Evolutionary conservation across 2,797 vertebrate genomes (phyloP).

Genomic region (Chelmon rostratus): DNA sequence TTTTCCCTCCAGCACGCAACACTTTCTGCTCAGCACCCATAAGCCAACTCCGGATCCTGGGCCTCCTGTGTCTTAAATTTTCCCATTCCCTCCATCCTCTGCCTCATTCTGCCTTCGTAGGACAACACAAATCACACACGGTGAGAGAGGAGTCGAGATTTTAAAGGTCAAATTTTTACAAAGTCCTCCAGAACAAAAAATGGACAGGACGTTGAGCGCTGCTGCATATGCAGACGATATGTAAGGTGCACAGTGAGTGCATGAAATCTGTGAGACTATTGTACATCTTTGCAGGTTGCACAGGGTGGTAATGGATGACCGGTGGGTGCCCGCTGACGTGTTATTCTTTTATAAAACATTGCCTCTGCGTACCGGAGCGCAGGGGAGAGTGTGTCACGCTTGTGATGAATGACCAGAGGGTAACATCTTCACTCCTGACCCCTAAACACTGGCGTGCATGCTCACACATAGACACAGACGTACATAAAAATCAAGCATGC

Average conservation of each 20-base stretch:
- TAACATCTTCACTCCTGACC: slow-evolving; percentile 90
- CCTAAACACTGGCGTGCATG: slow-evolving; percentile 65
- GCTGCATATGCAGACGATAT: slow-evolving; percentile 47
- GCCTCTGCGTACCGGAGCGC: slow-evolving; percentile 84
- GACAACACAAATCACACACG: slow-evolving; percentile 64
- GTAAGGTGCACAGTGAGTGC: slow-evolving; percentile 19
- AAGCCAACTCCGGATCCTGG: slow-evolving; percentile 47
- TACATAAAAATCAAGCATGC: slow-evolving; percentile 56
- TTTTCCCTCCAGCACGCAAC: slow-evolving; percentile 54
- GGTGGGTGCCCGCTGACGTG: slow-evolving; percentile 83
- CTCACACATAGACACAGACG: slow-evolving; percentile 52
- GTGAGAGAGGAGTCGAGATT: slow-evolving; percentile 71
- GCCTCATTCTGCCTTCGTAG: slow-evolving; percentile 72
- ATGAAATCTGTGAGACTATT: slow-evolving; percentile 55
- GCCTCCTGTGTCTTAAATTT: slow-evolving; percentile 24
- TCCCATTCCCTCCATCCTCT: slow-evolving; percentile 60
- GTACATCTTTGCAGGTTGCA: slow-evolving; percentile 68
- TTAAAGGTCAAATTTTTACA: background rate
- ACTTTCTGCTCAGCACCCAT: slow-evolving; percentile 54
- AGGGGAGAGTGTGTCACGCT: slow-evolving; percentile 84
- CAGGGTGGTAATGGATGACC: slow-evolving; percentile 86
- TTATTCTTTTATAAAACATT: slow-evolving; percentile 92
- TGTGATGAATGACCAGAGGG: slow-evolving; percentile 87
- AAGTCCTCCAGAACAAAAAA: slow-evolving; percentile 1
- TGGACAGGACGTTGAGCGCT: background rate